Percentiles rank a stretch among this genome's conserved stretches.
These are phyloP conservation scores for Sebastes cheni DNA, from an alignment of 2,797 vertebrate genomes.

Conservation along the genomic window DNA sequence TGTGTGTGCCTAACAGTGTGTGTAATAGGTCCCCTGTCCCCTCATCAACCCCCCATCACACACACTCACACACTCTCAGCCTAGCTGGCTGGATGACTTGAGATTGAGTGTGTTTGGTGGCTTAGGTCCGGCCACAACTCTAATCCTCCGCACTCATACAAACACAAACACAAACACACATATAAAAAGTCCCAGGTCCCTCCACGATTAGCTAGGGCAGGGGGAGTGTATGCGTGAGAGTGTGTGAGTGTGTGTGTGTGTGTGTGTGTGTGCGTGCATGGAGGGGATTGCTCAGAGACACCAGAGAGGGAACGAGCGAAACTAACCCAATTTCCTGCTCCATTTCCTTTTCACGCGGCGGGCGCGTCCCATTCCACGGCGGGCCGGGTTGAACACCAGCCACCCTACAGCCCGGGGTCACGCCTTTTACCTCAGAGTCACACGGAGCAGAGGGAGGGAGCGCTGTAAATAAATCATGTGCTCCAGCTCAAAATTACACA, in stretches of 20 bases:
- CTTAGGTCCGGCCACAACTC: constrained; percentile 59
- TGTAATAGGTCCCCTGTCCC: constrained; percentile 75
- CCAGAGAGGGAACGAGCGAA: constrained; percentile 72
- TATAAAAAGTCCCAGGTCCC: constrained; percentile 63
- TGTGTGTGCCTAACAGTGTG: constrained; percentile 69
- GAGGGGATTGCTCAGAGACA: constrained; percentile 71
- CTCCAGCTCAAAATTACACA: constrained; percentile 39
- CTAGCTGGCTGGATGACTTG: constrained; percentile 67
- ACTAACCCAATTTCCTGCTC: constrained; percentile 87
- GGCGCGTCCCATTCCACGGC: constrained; percentile 68
- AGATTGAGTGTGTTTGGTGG: constrained; percentile 71
- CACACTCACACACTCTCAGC: constrained; percentile 38
- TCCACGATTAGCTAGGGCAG: constrained; percentile 58
- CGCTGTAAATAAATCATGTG: constrained; percentile 63
- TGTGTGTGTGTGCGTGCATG: constrained; percentile 29
- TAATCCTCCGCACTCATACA: constrained; percentile 71
- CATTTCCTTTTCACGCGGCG: constrained; percentile 78
- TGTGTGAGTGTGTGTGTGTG: constrained; percentile 54
- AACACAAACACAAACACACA: constrained; percentile 67
- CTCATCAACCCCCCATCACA: constrained; percentile 66
- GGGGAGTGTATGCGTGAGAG: constrained; percentile 72
- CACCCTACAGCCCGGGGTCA: constrained; percentile 69
- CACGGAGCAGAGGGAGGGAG: constrained; percentile 17
- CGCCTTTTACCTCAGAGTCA: constrained; percentile 63
- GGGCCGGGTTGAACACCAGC: constrained; percentile 65